Conservation (phyloP, 1,140 invertebrate species). For the Stenopsyche tienmushanensis region DNA sequence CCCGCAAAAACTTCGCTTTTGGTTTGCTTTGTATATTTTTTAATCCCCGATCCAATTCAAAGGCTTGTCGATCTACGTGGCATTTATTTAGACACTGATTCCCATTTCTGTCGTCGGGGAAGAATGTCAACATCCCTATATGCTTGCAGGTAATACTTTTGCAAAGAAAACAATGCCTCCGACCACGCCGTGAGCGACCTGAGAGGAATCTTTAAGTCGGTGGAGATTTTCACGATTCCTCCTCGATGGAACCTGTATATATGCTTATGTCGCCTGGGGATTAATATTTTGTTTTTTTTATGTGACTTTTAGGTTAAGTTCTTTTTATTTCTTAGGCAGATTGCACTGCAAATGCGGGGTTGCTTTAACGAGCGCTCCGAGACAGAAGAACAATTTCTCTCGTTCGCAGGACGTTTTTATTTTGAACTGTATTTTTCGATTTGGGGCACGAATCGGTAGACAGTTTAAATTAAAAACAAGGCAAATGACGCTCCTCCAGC, state of each 20-base stretch:
- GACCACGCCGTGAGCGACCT: neutral
- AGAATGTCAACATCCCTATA: neutral
- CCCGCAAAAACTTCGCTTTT: neutral
- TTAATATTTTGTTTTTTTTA: neutral
- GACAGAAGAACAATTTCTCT: neutral
- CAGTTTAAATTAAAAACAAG: neutral
- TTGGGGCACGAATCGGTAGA: neutral
- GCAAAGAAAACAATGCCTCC: neutral
- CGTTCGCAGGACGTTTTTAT: neutral
- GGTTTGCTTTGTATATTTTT: neutral
- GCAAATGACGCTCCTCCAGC: neutral
- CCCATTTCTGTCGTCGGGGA: neutral
- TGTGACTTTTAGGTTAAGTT: neutral
- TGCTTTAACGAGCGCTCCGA: neutral
- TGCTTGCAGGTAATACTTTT: slow-evolving; percentile 2
- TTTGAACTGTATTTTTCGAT: neutral
- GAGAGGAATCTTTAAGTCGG: neutral
- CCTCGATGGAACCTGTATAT: neutral
- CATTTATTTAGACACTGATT: neutral
- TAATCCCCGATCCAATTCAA: neutral
- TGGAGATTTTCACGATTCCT: neutral
- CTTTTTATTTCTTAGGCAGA: neutral
- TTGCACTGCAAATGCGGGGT: slow-evolving; percentile 5
- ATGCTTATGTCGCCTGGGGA: neutral
- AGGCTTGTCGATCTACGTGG: neutral